These are phyloP conservation scores for Seriola rivoliana DNA, from an alignment of 2,113 vertebrate genomes.

Conservation along the genomic window DNA sequence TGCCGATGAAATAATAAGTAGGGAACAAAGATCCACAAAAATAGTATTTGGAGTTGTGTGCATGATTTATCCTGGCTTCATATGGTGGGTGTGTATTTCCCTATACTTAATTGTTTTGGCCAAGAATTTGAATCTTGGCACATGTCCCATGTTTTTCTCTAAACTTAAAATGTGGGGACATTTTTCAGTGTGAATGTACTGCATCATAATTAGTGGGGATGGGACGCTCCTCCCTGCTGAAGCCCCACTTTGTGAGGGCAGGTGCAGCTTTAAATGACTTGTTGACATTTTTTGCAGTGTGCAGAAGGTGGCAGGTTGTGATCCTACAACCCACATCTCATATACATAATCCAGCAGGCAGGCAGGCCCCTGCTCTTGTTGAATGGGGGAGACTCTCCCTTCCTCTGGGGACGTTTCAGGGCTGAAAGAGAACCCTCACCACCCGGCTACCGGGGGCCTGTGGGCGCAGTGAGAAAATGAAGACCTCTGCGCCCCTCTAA, in stretches of 20 bases:
- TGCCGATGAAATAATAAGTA: no score
- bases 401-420: constrained; percentile 75
- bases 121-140: background rate
- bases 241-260: constrained; percentile 55
- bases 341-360: constrained; percentile 84
- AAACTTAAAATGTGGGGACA: constrained; percentile 1
- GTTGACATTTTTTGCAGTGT: constrained; percentile 72
- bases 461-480: constrained; percentile 88
- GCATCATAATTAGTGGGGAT: constrained; percentile 30
- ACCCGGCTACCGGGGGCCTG: constrained; percentile 74
- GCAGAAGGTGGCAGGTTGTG: constrained; percentile 75
- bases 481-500: constrained; percentile 88
- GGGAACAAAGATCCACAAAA: no score
- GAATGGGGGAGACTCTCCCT: constrained; percentile 76
- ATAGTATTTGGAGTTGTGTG: no score
- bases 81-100: no score
- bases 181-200: constrained; percentile 22
- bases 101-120: background rate
- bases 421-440: constrained; percentile 78
- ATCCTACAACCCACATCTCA: constrained; percentile 77
- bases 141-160: background rate
- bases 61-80: no score
- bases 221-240: constrained; percentile 25
- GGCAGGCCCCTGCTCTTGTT: constrained; percentile 67
- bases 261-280: constrained; percentile 75